Evolutionary conservation across 2,113 vertebrate genomes (phyloP).

Genomic region (Circaetus cinerascens): DNA sequence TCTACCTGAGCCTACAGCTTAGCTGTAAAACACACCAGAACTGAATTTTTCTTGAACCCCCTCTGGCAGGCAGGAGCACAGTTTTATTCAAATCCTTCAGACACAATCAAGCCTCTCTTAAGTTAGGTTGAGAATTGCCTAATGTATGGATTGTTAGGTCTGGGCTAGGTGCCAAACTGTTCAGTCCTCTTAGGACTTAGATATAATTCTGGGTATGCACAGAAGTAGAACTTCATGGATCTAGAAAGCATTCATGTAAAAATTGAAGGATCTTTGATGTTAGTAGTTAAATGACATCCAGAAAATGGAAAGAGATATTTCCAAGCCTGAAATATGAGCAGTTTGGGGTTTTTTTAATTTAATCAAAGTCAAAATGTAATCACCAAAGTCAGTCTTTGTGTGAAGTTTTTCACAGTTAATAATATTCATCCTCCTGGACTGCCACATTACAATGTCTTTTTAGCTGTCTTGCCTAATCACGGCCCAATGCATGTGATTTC

Average conservation of each 20-base stretch:
- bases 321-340: not conserved
- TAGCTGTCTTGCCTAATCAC: not conserved
- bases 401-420: not conserved
- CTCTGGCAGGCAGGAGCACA: not conserved
- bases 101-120: not conserved
- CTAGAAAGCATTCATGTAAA: not conserved
- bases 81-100: not conserved
- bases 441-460: not conserved
- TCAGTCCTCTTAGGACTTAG: not conserved
- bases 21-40: not conserved
- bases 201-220: not conserved
- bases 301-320: not conserved
- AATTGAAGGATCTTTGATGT: not conserved
- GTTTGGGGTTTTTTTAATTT: not conserved
- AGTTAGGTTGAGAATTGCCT: not conserved
- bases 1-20: not conserved
- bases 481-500: not conserved
- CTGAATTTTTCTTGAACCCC: not conserved
- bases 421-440: not conserved
- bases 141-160: not conserved
- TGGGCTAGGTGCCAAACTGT: not conserved
- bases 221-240: not conserved
- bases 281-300: not conserved
- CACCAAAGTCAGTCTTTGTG: not conserved
- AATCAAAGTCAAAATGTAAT: not conserved